Percentiles rank a stretch among this genome's conserved stretches.
phyloP scores from a whole-genome alignment of 2,113 vertebrate genomes.

The Ailurus styani region DNA sequence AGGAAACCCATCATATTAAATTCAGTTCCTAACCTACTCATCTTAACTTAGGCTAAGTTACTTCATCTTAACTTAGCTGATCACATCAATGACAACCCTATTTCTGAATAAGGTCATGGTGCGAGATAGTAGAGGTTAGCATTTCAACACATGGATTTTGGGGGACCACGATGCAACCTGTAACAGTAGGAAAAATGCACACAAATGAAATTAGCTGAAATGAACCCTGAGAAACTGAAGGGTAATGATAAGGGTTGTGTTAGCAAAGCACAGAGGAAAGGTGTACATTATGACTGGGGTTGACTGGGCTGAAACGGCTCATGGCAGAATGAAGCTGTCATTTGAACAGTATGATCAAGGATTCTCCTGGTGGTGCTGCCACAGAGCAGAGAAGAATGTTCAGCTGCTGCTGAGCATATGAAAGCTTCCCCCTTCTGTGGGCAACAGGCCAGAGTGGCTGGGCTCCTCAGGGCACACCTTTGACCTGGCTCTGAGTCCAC shows the following conservation, averaged over 20 bases:
- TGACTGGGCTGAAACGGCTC: not conserved
- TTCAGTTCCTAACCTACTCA: not conserved
- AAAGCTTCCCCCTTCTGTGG: not conserved
- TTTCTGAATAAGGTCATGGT: not conserved
- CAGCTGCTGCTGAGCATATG: accelerated
- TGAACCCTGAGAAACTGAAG: not conserved
- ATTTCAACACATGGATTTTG: not conserved
- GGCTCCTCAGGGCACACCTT: not conserved
- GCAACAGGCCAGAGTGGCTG: not conserved
- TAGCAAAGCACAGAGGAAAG: not conserved
- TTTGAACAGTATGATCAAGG: not conserved
- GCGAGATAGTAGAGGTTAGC: not conserved
- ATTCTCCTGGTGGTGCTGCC: not conserved
- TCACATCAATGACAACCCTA: not conserved
- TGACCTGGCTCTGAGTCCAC: not conserved
- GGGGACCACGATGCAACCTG: not conserved
- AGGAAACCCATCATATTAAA: not conserved
- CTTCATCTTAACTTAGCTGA: not conserved
- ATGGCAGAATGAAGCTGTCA: not conserved
- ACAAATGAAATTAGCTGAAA: not conserved
- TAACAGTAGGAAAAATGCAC: not conserved
- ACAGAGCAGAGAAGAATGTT: not conserved
- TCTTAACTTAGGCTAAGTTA: not conserved
- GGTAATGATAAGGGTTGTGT: not conserved
- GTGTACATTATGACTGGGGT: not conserved